Conservation (phyloP, 2,113 vertebrate genomes). For the Atlantisia rogersi region DNA sequence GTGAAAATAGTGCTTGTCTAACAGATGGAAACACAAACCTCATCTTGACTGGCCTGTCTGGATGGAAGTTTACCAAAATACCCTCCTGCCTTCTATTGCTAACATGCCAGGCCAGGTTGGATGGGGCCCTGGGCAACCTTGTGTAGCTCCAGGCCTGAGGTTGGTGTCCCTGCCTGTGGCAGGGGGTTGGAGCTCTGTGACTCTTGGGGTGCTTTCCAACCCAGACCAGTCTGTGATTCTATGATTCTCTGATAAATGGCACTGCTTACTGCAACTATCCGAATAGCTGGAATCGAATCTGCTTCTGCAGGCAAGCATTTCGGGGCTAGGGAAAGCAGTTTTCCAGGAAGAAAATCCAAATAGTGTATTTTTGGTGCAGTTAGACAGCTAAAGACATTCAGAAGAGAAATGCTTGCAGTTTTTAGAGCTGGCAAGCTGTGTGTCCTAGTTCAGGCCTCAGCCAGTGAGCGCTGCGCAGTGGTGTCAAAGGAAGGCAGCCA, state of each 20-base stretch:
- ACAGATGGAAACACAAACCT: not conserved
- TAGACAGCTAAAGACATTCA: not conserved
- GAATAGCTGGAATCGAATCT: not conserved
- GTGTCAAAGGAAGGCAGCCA: not conserved
- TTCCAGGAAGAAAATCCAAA: conserved; percentile 29
- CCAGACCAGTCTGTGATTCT: too few species aligned
- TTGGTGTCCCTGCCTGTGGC: too few species aligned
- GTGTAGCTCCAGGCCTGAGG: too few species aligned
- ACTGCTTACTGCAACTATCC: not conserved
- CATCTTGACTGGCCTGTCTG: not conserved
- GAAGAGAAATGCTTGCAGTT: not conserved
- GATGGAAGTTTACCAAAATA: not conserved
- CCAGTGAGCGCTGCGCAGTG: not conserved
- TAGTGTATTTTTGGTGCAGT: not conserved
- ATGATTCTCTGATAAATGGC: not conserved
- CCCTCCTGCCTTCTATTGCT: not conserved
- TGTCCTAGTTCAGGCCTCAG: not conserved
- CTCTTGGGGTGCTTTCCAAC: too few species aligned
- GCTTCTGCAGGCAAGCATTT: not conserved
- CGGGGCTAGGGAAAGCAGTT: not conserved
- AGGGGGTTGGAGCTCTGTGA: too few species aligned
- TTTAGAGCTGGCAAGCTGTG: conserved; percentile 3
- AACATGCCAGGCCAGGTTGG: not conserved
- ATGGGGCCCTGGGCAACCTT: too few species aligned
- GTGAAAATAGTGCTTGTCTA: not conserved